phyloP scores from a whole-genome alignment of 2,797 vertebrate species.

The Aulostomus chinensis region DNA sequence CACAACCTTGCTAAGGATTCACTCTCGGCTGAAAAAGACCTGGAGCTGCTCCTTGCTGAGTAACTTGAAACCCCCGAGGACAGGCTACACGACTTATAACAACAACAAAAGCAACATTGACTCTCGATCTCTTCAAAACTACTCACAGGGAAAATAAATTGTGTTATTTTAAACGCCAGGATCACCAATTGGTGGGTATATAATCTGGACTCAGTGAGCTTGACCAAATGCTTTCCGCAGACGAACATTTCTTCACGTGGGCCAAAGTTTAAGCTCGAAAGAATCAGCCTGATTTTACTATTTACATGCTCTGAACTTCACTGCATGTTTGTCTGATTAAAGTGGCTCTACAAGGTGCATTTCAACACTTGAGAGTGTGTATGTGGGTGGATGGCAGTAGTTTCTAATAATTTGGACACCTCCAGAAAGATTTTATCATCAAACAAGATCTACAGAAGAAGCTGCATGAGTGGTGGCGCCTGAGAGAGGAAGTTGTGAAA shows the following conservation, averaged over 20 bases:
- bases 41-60: constrained; percentile 39
- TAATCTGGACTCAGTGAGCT: no score
- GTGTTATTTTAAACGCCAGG: no score
- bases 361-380: no score
- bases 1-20: constrained; percentile 72
- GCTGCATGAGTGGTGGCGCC: constrained; percentile 12
- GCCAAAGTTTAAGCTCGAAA: no score
- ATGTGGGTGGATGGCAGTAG: constrained; percentile 10
- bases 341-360: no score
- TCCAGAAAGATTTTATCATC: constrained; percentile 25
- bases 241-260: no score
- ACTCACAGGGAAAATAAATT: neutral
- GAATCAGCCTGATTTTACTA: no score
- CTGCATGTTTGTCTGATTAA: no score
- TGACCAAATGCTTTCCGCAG: no score
- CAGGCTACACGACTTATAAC: constrained; percentile 10
- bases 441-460: constrained; percentile 33
- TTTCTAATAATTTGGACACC: constrained; percentile 20
- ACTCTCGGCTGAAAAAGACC: constrained; percentile 51
- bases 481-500: constrained; percentile 44
- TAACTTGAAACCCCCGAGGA: constrained; percentile 45
- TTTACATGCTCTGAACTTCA: no score
- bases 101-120: constrained; percentile 18
- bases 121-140: neutral
- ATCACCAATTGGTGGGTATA: no score